Evolutionary conservation across 2,797 vertebrate species (phyloP), one percentile per base, ranked within the genome.

Genomic region (Gymnoscopelus microlampas): DNA sequence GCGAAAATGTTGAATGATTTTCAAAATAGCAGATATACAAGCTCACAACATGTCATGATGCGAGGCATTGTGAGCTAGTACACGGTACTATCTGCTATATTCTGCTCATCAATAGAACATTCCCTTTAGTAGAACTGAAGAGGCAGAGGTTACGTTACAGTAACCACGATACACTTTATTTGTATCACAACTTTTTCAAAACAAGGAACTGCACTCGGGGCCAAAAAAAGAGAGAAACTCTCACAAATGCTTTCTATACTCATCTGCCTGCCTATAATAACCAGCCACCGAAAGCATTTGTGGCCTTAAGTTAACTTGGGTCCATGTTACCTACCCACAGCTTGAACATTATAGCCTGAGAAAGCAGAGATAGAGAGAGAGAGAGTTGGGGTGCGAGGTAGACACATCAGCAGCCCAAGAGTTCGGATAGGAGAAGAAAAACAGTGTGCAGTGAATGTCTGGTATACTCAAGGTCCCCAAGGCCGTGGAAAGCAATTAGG

Each of bases 261-360:
- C 61, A 64, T 71, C 57, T 62, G 66, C 61, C 39, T 70, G 67
- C 47, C 56, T 19, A 39, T 2, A 60, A 39, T 2, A 60, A 64
- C 39, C 59, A 55, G 53, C 63, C 69, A 76, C 49, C 61, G 81
- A 89, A 92, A 91, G 88, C 89, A 93, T 93, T 90, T 73, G 79
- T 49, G 53, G 58, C 39, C 8, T 44, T 44, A 44, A 10, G 12
- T 74, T 26, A 47, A 65, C 14, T 63, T 54, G 57, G 73, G 62
- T 82, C 73, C 59, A 51, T 65, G 76, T 90, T 92, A 93, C 92
- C 88, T 93, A 93, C 93, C 92, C 91, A 92, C 60, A 92, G 83
- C 84, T 85, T 91, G 88, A 92, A 90, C 85, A 91, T 89, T 85
- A 93, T 55, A 74, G 87, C 87, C 92, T 94, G 83, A 86, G 85